A percentile compares a stretch with the other conserved stretches of the same genome.
These are phyloP conservation scores for Taurulus bubalis DNA, from an alignment of 2,113 vertebrate species.

Conservation along the genomic window DNA sequence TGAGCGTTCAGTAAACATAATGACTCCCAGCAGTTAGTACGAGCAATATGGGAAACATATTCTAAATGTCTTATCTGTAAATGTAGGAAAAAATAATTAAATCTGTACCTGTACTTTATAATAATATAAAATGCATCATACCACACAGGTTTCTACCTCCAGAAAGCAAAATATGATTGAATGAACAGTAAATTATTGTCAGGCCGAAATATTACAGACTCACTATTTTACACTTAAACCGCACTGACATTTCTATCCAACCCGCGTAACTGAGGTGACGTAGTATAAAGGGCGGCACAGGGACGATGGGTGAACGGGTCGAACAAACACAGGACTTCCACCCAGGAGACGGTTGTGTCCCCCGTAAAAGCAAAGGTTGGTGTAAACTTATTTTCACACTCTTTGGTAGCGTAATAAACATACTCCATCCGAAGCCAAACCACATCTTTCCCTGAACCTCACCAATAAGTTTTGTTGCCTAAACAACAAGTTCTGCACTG, in stretches of 20 bases:
- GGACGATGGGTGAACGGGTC: not conserved
- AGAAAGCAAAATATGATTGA: not conserved
- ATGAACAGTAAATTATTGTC: not conserved
- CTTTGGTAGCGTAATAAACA: not conserved
- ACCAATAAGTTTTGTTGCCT: not conserved
- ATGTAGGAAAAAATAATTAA: not conserved
- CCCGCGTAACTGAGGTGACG: not conserved
- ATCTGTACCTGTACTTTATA: not conserved
- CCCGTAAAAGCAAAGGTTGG: not conserved
- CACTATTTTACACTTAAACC: not conserved
- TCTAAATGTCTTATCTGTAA: not conserved
- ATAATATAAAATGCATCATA: not conserved
- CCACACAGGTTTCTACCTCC: not conserved
- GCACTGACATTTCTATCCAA: not conserved
- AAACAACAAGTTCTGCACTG: not conserved
- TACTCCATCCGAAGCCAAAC: not conserved
- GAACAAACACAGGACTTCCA: not conserved
- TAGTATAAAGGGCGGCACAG: not conserved
- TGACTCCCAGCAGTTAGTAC: not conserved
- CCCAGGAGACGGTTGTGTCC: not conserved
- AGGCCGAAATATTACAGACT: not conserved
- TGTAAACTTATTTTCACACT: not conserved
- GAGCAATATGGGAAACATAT: not conserved
- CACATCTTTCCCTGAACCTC: not conserved
- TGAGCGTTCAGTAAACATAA: not conserved